Evolutionary conservation across 1,140 invertebrate genomes (phyloP).

Genomic region (Gryon sp.): DNA sequence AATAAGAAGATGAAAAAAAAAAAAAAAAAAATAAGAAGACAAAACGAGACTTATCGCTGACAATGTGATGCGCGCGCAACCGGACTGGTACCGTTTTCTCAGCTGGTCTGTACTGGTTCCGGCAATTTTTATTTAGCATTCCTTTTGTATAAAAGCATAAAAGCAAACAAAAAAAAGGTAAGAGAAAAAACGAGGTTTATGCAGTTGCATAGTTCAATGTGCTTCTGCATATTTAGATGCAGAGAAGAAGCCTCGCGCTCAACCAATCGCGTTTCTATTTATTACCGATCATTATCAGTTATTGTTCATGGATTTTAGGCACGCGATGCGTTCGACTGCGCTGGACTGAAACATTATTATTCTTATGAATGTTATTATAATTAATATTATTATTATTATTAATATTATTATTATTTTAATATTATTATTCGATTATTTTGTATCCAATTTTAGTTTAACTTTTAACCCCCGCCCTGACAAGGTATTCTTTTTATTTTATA

Average conservation of each 20-base stretch:
- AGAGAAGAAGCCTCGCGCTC: constrained; percentile 5
- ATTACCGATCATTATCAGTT: constrained; percentile 18
- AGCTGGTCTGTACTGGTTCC: constrained; percentile 33
- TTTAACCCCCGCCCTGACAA: too few relatives aligned
- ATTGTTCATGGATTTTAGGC: constrained; percentile 5
- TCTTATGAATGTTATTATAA: not conserved
- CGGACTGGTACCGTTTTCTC: constrained; percentile 28
- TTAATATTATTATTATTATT: not conserved
- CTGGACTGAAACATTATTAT: constrained; percentile 12
- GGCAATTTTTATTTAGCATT: constrained; percentile 44
- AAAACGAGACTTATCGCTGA: not conserved
- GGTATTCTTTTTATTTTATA: constrained; percentile 11
- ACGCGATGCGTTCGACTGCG: constrained; percentile 9
- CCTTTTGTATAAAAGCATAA: constrained; percentile 38
- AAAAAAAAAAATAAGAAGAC: too few relatives aligned
- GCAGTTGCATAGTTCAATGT: not conserved
- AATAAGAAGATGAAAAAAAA: too few relatives aligned
- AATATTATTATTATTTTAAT: not conserved
- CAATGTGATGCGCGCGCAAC: constrained; percentile 24
- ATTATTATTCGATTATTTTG: not conserved
- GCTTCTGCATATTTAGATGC: too few relatives aligned
- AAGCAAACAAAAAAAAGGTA: constrained; percentile 1
- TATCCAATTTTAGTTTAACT: constrained; percentile 21
- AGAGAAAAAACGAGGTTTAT: not conserved
- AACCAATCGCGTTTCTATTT: constrained; percentile 19